Evolutionary conservation across 1,140 invertebrate species (phyloP), one percentile per base, ranked within the genome.

Genomic region (Glomeris maerens): DNA sequence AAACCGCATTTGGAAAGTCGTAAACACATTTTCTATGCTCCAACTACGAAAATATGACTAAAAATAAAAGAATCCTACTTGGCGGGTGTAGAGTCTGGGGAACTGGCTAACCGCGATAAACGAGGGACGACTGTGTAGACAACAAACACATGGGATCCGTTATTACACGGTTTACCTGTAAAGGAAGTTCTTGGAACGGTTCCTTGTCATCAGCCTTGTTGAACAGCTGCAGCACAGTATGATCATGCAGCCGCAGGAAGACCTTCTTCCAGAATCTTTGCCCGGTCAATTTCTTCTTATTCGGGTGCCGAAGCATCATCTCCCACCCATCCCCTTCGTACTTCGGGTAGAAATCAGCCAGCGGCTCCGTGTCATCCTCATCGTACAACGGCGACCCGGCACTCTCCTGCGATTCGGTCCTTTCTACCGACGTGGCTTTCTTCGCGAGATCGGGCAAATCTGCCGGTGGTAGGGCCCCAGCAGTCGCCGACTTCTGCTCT

Each of bases 251-350:
- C 46, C 78, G 79, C 0, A 97, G 81, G 63, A 82, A 93, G 31
- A 96, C 84, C 64, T 95, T 94, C 69, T 98, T 98, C 95, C 95
- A 98, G 66, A 90, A 98, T 52, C 80, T 74, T 60, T 92, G 88
- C 3, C 88, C 88, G 0, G 94, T 97, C 49, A 98, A 88, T 67
- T 95, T 97, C 75, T 99, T 99, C 66, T 98, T 98, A 58, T 89
- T 91, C 3, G 93, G 93, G 61, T 95, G 88, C 14, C 93, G 73
- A 26, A 98, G 70, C 52, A 95, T 85, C 80, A 99, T 86, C 63
- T 97, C 91, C 92, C 93, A 98, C 21, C 88, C 88, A n/a, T 87
- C 79, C 0, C 79, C 87, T 0, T 69, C 68, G 59, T 83, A 90
- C 38, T 76, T 75, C 1, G 81, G 76, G 45, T 89, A 74, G 66